A percentile compares a stretch with the other conserved stretches of the same genome.
These are phyloP conservation scores for Tetraodon nigroviridis DNA, from an alignment of 2,113 vertebrate genomes.

Conservation along the genomic window DNA sequence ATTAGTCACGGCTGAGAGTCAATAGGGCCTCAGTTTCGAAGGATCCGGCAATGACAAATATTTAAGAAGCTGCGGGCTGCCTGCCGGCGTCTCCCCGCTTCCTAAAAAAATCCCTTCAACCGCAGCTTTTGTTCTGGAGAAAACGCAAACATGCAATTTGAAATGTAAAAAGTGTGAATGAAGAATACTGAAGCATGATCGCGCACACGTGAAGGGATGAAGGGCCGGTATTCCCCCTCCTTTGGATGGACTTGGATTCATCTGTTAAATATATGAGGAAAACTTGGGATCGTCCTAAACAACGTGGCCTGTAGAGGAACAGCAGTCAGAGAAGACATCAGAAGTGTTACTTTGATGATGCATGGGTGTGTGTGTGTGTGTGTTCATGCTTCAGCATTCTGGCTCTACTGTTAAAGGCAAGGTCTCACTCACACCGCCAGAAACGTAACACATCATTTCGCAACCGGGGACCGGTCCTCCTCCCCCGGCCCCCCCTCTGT, in stretches of 20 bases:
- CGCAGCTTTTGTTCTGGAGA: background rate
- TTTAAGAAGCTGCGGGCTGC: constrained; percentile 34
- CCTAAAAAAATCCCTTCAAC: constrained; percentile 18
- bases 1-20: constrained; percentile 49
- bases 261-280: too few species aligned
- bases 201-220: too few species aligned
- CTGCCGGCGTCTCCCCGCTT: constrained; percentile 41
- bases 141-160: too few species aligned
- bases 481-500: constrained; percentile 9
- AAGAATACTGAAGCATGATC: too few species aligned
- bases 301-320: too few species aligned
- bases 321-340: too few species aligned
- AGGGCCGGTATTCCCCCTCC: too few species aligned
- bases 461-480: constrained; percentile 12
- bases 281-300: too few species aligned
- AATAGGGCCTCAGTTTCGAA: constrained; percentile 46
- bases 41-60: constrained; percentile 44
- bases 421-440: constrained; percentile 46
- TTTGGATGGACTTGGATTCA: background rate
- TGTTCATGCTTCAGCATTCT: constrained; percentile 65
- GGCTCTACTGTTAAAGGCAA: constrained; percentile 64
- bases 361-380: constrained; percentile 1
- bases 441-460: constrained; percentile 52
- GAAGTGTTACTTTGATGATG: background rate
- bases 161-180: too few species aligned